phyloP scores from a whole-genome alignment of 2,797 vertebrate species.

The Gobio occitaniae region DNA sequence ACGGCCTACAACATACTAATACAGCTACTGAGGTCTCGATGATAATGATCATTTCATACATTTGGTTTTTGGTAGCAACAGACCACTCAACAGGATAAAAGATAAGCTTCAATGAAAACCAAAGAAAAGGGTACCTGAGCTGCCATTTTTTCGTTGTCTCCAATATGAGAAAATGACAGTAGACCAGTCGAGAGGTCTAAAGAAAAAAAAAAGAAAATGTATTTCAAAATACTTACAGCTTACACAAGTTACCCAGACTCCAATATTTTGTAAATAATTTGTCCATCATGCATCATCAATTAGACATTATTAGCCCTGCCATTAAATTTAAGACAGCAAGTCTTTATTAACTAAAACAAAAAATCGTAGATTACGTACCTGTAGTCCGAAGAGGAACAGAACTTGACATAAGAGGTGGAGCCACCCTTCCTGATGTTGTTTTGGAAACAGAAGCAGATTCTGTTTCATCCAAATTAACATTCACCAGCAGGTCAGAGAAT shows the following conservation, averaged over 20 bases:
- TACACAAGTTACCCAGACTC: background rate
- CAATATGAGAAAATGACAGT: slow-evolving; percentile 75
- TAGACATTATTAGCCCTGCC: background rate
- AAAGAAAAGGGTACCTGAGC: slow-evolving; percentile 67
- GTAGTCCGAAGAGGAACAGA: slow-evolving; percentile 35
- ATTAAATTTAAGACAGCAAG: background rate
- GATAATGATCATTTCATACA: background rate
- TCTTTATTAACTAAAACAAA: background rate
- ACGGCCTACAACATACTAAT: too few species aligned
- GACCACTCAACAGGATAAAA: background rate
- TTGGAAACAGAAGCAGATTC: slow-evolving; percentile 55
- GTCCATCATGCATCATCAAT: background rate
- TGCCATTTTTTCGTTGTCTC: slow-evolving; percentile 74
- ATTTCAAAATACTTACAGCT: background rate
- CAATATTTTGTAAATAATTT: background rate
- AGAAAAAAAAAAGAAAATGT: background rate
- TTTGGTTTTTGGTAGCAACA: too few species aligned
- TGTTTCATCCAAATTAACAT: slow-evolving; percentile 75
- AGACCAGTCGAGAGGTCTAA: slow-evolving; percentile 82
- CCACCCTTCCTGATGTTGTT: slow-evolving; percentile 21
- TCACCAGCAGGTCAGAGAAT: slow-evolving; percentile 73
- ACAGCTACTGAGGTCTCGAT: too few species aligned
- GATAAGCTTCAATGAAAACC: background rate
- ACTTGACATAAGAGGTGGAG: background rate
- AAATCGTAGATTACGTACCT: slow-evolving; percentile 35